These are phyloP conservation scores for Geothlypis trichas DNA, from an alignment of 2,113 vertebrate species.

Conservation along the genomic window DNA sequence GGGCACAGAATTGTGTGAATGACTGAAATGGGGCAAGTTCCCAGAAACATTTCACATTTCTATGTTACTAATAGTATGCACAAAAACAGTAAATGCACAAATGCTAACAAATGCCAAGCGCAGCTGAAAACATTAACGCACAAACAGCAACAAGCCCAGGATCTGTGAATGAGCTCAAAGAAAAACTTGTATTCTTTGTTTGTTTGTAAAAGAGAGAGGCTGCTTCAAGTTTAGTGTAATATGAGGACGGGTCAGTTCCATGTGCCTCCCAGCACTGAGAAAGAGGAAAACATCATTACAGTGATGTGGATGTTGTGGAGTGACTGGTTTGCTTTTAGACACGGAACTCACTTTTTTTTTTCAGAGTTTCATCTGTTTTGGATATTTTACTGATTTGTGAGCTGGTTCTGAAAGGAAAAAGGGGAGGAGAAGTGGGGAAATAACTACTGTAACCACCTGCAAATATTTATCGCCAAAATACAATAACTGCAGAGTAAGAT, in stretches of 20 bases:
- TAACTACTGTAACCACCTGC: constrained; percentile 42
- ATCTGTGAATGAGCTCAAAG: neutral
- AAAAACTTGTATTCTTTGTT: neutral
- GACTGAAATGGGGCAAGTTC: neutral
- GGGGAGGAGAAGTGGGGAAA: neutral
- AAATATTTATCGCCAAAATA: constrained; percentile 37
- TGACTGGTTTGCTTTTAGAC: neutral
- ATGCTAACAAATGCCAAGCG: neutral
- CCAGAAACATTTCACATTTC: neutral
- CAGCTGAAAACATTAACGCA: neutral
- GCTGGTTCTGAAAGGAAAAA: neutral
- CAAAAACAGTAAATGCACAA: neutral
- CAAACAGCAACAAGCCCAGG: neutral
- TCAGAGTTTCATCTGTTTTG: constrained; percentile 6
- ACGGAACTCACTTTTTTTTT: neutral
- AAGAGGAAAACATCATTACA: neutral
- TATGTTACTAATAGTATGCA: neutral
- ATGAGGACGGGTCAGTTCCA: neutral
- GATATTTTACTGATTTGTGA: constrained; percentile 21
- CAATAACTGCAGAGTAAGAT: neutral
- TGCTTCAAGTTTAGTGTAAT: neutral
- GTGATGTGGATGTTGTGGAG: neutral
- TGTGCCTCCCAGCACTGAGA: neutral
- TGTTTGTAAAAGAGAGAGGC: neutral
- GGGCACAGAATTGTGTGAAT: neutral